phyloP scores from a whole-genome alignment of 1,140 invertebrate genomes.

The Neodiprion virginianus region DNA sequence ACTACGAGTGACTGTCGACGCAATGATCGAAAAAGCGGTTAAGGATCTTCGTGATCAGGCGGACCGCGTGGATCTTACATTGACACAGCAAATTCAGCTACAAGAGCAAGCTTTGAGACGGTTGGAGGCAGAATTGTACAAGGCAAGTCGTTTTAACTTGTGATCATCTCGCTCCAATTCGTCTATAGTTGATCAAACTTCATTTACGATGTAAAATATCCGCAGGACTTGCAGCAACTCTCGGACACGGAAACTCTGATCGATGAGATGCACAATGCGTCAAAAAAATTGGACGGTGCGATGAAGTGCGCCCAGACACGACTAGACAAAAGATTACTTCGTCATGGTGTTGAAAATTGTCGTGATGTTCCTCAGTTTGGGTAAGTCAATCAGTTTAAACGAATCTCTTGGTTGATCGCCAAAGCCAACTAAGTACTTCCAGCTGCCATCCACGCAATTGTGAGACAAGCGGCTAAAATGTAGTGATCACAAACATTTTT shows the following conservation, averaged over 20 bases:
- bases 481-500: no score
- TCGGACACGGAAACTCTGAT: slow-evolving; percentile 74
- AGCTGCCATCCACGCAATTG: background rate
- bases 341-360: slow-evolving; percentile 72
- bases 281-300: slow-evolving; percentile 70
- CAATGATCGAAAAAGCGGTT: slow-evolving; percentile 68
- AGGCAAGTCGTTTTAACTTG: slow-evolving; percentile 44
- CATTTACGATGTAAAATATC: slow-evolving; percentile 17
- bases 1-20: slow-evolving; percentile 67
- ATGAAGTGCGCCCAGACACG: slow-evolving; percentile 80
- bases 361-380: slow-evolving; percentile 71
- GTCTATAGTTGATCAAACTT: background rate
- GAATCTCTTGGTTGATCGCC: background rate
- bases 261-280: slow-evolving; percentile 62
- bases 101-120: slow-evolving; percentile 68
- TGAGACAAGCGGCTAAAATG: no score
- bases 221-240: slow-evolving; percentile 66
- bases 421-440: background rate
- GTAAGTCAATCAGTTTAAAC: slow-evolving; percentile 35
- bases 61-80: slow-evolving; percentile 71
- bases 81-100: slow-evolving; percentile 69
- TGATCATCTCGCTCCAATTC: background rate
- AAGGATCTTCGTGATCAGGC: slow-evolving; percentile 75
- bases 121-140: slow-evolving; percentile 69
- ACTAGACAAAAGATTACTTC: slow-evolving; percentile 69